A percentile compares a stretch with the other conserved stretches of the same genome.
These are phyloP conservation scores for Scalopus aquaticus DNA, from an alignment of 2,113 vertebrate genomes.

Conservation along the genomic window DNA sequence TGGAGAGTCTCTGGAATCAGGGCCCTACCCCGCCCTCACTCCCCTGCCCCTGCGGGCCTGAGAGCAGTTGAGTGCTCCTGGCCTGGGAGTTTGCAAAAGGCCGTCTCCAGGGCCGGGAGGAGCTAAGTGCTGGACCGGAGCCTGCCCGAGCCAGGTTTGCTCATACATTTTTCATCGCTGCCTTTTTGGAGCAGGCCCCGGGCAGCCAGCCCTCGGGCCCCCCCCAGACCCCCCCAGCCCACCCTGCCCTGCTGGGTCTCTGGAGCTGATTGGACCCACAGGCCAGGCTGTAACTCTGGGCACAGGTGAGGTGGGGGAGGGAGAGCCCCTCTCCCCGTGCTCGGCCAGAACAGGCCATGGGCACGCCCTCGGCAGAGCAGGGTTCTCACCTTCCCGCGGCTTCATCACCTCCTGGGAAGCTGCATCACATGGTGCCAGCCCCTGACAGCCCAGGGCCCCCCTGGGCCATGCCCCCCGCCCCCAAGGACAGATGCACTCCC, in stretches of 20 bases:
- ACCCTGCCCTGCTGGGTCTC: no score
- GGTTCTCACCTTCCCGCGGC: no score
- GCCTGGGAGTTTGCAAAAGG: neutral
- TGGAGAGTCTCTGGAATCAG: neutral
- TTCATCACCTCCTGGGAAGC: no score
- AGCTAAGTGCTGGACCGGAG: neutral
- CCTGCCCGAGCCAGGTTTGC: fast-evolving
- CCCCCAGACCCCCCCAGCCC: neutral
- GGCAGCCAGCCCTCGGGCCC: neutral
- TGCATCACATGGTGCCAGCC: no score
- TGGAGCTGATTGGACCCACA: neutral
- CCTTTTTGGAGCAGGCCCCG: neutral
- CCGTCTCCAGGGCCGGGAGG: neutral
- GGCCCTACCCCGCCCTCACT: fast-evolving
- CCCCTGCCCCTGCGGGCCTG: neutral
- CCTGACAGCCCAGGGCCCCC: no score
- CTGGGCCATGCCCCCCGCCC: no score
- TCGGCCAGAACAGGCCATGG: neutral
- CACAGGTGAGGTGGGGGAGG: fast-evolving
- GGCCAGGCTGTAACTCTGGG: neutral
- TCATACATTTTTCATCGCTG: neutral
- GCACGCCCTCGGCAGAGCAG: neutral
- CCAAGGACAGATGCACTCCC: no score
- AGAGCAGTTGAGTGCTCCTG: neutral
- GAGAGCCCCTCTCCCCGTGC: neutral